Conservation (phyloP, 2,888 invertebrate species). For the Acanthosepion pharaonis region DNA sequence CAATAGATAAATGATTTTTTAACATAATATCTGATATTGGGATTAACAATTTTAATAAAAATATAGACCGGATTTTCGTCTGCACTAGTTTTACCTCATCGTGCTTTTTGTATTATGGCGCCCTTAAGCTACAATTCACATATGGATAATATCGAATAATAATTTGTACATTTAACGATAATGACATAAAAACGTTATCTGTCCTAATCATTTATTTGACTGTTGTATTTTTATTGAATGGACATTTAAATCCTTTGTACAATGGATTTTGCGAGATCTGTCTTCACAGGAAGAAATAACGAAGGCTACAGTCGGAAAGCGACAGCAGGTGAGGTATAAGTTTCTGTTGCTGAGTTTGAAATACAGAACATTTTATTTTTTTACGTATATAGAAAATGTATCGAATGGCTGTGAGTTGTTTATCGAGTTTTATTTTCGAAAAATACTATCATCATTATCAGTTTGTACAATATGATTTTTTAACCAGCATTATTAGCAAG, state of each 20-base stretch:
- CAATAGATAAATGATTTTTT: background rate
- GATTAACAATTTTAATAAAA: background rate
- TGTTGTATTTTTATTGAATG: background rate
- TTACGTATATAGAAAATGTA: too few relatives aligned
- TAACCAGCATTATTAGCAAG: too few relatives aligned
- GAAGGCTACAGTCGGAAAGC: constrained; percentile 85
- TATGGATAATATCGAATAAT: background rate
- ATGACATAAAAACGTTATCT: background rate
- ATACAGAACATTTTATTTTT: too few relatives aligned
- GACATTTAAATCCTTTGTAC: background rate
- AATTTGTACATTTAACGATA: background rate
- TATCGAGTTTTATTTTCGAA: too few relatives aligned
- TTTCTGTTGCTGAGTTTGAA: too few relatives aligned
- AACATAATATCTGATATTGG: background rate
- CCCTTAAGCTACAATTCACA: background rate
- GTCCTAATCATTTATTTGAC: background rate
- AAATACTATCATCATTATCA: too few relatives aligned
- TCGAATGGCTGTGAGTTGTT: too few relatives aligned
- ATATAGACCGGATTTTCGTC: background rate
- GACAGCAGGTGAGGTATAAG: constrained; percentile 62
- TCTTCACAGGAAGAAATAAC: constrained; percentile 89
- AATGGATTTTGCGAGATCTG: constrained; percentile 94
- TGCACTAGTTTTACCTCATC: background rate
- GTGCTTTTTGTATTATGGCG: background rate
- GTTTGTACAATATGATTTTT: too few relatives aligned